phyloP scores from a whole-genome alignment of 2,888 invertebrate species.

The Zeuzera pyrina region DNA sequence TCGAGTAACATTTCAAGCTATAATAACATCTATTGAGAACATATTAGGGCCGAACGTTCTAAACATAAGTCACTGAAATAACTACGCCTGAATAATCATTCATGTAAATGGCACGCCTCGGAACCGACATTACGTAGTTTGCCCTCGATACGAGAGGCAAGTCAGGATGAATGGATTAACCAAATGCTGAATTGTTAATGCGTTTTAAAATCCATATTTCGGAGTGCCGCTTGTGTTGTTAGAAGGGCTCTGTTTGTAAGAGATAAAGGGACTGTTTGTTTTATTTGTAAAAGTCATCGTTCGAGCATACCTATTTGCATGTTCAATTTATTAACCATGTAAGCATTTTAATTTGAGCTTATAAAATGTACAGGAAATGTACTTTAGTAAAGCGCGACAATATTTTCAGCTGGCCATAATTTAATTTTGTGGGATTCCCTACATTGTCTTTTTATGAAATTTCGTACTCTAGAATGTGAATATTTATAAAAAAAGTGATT shows the following conservation, averaged over 20 bases:
- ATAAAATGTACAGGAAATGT: not conserved
- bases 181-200: conserved; percentile 37
- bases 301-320: not conserved
- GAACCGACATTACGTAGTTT: conserved; percentile 53
- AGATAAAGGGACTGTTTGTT: conserved; percentile 1
- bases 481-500: not conserved
- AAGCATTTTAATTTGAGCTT: not conserved
- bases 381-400: not conserved
- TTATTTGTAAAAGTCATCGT: not conserved
- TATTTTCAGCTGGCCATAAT: too few relatives aligned
- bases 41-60: conserved; percentile 26
- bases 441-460: too few relatives aligned
- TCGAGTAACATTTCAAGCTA: conserved; percentile 20
- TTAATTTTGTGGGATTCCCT: too few relatives aligned
- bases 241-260: conserved; percentile 4
- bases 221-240: conserved; percentile 2
- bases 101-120: conserved; percentile 58
- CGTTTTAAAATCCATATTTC: conserved; percentile 29
- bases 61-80: conserved; percentile 12
- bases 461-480: too few relatives aligned
- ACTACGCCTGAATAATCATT: conserved; percentile 50
- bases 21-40: conserved; percentile 23
- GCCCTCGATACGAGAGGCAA: conserved; percentile 39
- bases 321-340: too few relatives aligned
- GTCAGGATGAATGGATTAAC: conserved; percentile 48